Base-by-base conservation (phyloP, 2,113 vertebrate genomes). In the Zootoca vivipara region DNA sequence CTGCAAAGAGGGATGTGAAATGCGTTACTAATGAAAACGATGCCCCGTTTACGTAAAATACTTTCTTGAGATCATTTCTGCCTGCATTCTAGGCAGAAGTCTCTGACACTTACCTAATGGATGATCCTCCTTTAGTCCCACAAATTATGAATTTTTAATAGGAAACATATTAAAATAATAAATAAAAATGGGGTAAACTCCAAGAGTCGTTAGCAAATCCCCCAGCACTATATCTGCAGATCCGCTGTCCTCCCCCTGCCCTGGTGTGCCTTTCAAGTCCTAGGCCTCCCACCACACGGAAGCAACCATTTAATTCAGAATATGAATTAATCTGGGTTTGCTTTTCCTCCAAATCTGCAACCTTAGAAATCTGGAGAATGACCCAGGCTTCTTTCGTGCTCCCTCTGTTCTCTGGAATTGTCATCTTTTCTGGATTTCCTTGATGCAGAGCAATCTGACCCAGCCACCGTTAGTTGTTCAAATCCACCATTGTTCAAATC, bases 121-220 rank as follows among this genome's bases (percentile, higher is more conserved):
- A 89, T 79, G 0, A 0, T 22, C 88, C 70, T 86, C 70, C 90
- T 79, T 0, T 0, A n/a, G 80, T 72, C 46, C 88, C 90, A 74
- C 42, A 0, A 16, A 16, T 0, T 0, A 56, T 82, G 83, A 79
- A 75, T 90, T 94, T 93, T 93, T 92, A 92, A 92, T 86, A 62
- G 9, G 3, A 83, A 92, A 86, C 1, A 78, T 87, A 93, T 94
- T 84, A 94, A 93, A 92, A 89, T 35, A 82, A 92, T 93, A 91
- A 94, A 89, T 82, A 89, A 85, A 91, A 65, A 0, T 28, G 13
- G 6, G n/a, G 22, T 18, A 86, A 87, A 85, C 6, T 40, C 86
- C 5, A 0, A 1, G 67, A 22, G 26, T 30, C 26, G 5, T 78
- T 78, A 78, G 75, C 40, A 0, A 2, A 12, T 0, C 0, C 0